Percentiles rank a stretch among this genome's conserved stretches.
phyloP scores from a whole-genome alignment of 2,113 vertebrate species.

The Phalacrocorax brasilianus region DNA sequence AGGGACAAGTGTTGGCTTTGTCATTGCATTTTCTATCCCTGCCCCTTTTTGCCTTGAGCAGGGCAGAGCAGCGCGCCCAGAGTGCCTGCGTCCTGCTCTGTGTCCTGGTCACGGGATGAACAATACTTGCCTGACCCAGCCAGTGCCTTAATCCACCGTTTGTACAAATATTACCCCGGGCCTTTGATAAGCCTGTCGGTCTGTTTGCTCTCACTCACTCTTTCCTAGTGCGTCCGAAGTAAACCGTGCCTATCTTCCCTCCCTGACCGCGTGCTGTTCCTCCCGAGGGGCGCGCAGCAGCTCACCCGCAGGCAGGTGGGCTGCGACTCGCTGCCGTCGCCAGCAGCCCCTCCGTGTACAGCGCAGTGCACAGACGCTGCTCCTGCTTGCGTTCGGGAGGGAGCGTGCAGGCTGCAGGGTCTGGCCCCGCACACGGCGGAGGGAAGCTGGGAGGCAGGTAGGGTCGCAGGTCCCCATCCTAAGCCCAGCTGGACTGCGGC shows the following conservation, averaged over 20 bases:
- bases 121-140: background rate
- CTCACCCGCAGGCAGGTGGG: background rate
- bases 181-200: background rate
- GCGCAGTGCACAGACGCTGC: background rate
- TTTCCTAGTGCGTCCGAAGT: background rate
- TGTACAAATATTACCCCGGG: background rate
- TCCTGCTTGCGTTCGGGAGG: background rate
- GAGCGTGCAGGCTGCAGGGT: background rate
- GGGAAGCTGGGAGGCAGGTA: background rate
- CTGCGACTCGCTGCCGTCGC: background rate
- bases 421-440: fast-evolving
- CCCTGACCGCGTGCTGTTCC: background rate
- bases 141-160: background rate
- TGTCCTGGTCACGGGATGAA: background rate
- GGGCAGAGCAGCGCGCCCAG: background rate
- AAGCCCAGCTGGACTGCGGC: background rate
- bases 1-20: constrained; percentile 35
- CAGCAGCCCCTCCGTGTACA: background rate
- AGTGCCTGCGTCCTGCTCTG: background rate
- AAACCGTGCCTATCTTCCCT: background rate
- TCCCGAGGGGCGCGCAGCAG: background rate
- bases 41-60: background rate
- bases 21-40: background rate
- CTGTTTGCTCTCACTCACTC: background rate
- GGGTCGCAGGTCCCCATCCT: background rate